These are phyloP conservation scores for Heliconius congener DNA, from an alignment of 1,140 invertebrate species.

Conservation along the genomic window DNA sequence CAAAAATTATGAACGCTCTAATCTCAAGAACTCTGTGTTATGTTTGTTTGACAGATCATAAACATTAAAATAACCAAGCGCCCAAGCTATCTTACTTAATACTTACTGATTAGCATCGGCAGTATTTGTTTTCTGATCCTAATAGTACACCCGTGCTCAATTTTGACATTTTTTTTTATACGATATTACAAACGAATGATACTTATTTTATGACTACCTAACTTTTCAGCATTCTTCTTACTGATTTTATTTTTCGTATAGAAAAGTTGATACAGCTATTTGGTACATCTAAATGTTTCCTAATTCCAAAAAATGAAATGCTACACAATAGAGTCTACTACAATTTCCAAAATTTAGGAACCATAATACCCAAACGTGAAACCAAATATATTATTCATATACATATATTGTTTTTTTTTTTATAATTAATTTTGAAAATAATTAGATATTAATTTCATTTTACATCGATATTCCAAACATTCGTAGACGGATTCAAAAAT, in stretches of 20 bases:
- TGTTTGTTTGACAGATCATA: conserved; percentile 35
- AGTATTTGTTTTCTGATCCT: conserved; percentile 70
- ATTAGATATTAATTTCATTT: conserved; percentile 72
- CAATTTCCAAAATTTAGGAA: conserved; percentile 82
- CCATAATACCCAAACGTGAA: conserved; percentile 81
- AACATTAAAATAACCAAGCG: conserved; percentile 42
- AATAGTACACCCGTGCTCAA: conserved; percentile 79
- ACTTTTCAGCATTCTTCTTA: conserved; percentile 71
- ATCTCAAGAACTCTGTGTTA: conserved; percentile 36
- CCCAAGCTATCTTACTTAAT: conserved; percentile 59
- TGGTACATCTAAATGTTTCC: conserved; percentile 78
- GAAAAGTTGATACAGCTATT: conserved; percentile 79
- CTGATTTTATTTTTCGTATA: conserved; percentile 67
- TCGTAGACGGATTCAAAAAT: conserved; percentile 78
- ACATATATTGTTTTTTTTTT: conserved; percentile 66
- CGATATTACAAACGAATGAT: conserved; percentile 70
- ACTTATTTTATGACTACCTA: conserved; percentile 78
- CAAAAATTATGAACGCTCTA: conserved; percentile 61
- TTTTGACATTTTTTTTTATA: conserved; percentile 63
- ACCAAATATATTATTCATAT: conserved; percentile 74
- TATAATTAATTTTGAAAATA: conserved; percentile 80
- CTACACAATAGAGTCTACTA: conserved; percentile 81
- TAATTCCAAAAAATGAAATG: conserved; percentile 77
- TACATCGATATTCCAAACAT: conserved; percentile 73
- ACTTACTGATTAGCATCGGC: conserved; percentile 68